Conservation (phyloP, 2,888 invertebrate species). For the Mesorhabditis sp. region DNA sequence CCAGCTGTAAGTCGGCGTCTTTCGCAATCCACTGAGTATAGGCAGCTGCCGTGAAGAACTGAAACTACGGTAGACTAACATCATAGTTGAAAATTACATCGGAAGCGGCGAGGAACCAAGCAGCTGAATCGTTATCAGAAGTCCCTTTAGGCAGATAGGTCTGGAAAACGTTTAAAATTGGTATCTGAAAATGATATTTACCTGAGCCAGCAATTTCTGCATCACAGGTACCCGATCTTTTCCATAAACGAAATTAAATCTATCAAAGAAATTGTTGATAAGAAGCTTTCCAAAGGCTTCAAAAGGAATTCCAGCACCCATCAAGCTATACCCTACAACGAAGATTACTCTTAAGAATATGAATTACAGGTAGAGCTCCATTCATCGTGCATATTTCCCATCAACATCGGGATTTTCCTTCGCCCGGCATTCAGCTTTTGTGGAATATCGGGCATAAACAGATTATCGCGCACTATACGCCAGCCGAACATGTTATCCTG, state of each 20-base stretch:
- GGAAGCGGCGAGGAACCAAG: background rate
- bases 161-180: slow-evolving; percentile 1
- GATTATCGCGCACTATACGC: background rate
- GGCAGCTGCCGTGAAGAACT: slow-evolving; percentile 2
- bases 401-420: background rate
- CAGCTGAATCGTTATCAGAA: background rate
- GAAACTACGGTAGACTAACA: background rate
- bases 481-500: background rate
- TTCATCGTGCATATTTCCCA: background rate
- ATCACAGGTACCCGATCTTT: background rate
- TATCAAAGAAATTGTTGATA: background rate
- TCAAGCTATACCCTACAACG: background rate
- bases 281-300: background rate
- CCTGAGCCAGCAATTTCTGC: background rate
- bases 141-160: background rate
- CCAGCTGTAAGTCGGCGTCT: background rate
- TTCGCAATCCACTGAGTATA: background rate
- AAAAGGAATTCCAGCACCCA: background rate
- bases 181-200: background rate
- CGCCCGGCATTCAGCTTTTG: background rate
- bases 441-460: background rate
- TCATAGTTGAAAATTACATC: background rate
- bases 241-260: background rate
- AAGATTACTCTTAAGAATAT: too few relatives aligned
- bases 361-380: background rate